Conservation (phyloP, 2,888 invertebrate species). For the Agelastica alni region DNA sequence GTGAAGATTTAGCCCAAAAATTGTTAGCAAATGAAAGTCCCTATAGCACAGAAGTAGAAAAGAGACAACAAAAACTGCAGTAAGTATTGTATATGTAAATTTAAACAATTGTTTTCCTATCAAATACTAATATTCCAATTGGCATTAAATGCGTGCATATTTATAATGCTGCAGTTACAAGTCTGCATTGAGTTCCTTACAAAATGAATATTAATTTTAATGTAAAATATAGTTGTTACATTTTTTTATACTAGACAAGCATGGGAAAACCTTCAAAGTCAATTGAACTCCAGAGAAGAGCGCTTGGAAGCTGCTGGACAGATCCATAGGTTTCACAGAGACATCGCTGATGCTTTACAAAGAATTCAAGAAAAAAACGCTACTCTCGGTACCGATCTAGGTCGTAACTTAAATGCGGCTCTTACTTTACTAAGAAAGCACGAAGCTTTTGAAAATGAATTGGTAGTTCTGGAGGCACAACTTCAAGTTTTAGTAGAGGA, state of each 20-base stretch:
- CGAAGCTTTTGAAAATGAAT: slow-evolving; percentile 91
- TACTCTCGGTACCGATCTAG: slow-evolving; percentile 77
- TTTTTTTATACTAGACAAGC: slow-evolving; percentile 62
- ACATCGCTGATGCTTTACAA: slow-evolving; percentile 87
- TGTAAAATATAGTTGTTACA: no score
- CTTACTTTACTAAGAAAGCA: slow-evolving; percentile 82
- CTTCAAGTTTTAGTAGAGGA: slow-evolving; percentile 90
- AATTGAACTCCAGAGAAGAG: slow-evolving; percentile 83
- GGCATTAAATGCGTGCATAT: no score
- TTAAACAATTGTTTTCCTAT: no score
- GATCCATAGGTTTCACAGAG: slow-evolving; percentile 96
- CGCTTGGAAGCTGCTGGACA: slow-evolving; percentile 93
- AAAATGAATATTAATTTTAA: no score
- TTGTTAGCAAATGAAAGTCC: slow-evolving; percentile 83
- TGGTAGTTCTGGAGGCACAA: slow-evolving; percentile 90
- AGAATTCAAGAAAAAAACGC: slow-evolving; percentile 90
- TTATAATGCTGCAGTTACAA: no score
- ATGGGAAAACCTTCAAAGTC: slow-evolving; percentile 87
- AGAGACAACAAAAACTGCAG: slow-evolving; percentile 85
- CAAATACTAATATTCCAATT: no score
- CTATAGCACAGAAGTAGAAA: slow-evolving; percentile 82
- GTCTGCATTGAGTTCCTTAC: no score
- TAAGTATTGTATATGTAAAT: no score
- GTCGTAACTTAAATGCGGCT: slow-evolving; percentile 85
- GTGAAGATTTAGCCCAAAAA: slow-evolving; percentile 88